Conservation (phyloP, 2,113 vertebrate species). For the Spea multiplicata region DNA sequence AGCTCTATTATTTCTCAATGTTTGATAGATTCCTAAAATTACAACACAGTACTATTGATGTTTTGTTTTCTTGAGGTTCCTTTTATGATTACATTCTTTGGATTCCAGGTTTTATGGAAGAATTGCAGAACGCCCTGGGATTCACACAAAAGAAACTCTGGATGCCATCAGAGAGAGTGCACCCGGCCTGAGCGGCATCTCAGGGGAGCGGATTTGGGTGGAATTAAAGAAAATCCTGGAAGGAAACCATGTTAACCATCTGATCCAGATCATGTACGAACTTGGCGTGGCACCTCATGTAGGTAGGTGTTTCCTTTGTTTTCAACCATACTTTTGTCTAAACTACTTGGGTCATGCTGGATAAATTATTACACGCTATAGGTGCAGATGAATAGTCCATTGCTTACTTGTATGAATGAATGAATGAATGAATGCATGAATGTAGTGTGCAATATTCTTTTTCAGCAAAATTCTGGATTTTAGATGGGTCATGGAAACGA, state of each 20-base stretch:
- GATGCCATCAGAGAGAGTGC: constrained; percentile 81
- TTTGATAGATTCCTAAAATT: background rate
- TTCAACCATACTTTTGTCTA: too few relatives aligned
- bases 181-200: constrained; percentile 81
- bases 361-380: too few relatives aligned
- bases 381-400: too few relatives aligned
- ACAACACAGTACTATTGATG: background rate
- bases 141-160: constrained; percentile 78
- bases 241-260: constrained; percentile 79
- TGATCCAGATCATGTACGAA: constrained; percentile 81
- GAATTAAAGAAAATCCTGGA: constrained; percentile 89
- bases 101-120: constrained; percentile 84
- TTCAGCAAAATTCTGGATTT: too few relatives aligned
- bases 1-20: too few relatives aligned
- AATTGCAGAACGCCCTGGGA: constrained; percentile 68
- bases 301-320: constrained; percentile 65
- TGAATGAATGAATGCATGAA: too few relatives aligned
- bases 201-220: constrained; percentile 93
- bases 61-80: background rate
- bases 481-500: too few relatives aligned
- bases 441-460: too few relatives aligned
- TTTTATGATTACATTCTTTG: background rate
- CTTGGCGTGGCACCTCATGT: constrained; percentile 81
- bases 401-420: too few relatives aligned
- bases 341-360: too few relatives aligned